Percentiles rank a stretch among this genome's conserved stretches.
Conservation (phyloP, 2,797 vertebrate genomes). For the Macropodus opercularis region DNA sequence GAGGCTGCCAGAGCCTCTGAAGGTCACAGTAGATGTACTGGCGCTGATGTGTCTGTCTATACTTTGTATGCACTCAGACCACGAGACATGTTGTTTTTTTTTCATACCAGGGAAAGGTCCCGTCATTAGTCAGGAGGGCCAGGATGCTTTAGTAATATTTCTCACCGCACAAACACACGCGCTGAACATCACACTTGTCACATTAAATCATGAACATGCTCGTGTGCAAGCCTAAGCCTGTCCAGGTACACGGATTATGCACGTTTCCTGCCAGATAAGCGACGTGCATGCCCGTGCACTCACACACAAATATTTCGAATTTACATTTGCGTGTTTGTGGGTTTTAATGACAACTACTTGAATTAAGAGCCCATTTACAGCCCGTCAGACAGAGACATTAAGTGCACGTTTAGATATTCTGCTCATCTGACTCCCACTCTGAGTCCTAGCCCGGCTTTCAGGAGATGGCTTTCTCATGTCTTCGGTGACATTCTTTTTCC, state of each 20-base stretch:
- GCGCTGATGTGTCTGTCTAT: conserved; percentile 52
- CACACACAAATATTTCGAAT: neutral
- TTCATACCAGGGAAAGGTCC: conserved; percentile 46
- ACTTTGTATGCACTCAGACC: conserved; percentile 29
- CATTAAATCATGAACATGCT: conserved; percentile 58
- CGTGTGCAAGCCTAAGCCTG: conserved; percentile 11
- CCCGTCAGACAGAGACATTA: conserved; percentile 49
- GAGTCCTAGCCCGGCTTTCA: conserved; percentile 54
- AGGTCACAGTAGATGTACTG: conserved; percentile 66
- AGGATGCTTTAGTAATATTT: conserved; percentile 50
- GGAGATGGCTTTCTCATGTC: conserved; percentile 71
- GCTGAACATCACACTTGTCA: conserved; percentile 57
- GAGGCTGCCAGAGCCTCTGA: conserved; percentile 61
- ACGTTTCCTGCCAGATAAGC: conserved; percentile 16
- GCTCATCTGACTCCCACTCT: conserved; percentile 26
- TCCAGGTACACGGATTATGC: conserved; percentile 27
- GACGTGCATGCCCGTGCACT: neutral
- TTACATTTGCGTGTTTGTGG: conserved; percentile 25
- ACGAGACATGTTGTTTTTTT: conserved; percentile 50
- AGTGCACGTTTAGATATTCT: conserved; percentile 54
- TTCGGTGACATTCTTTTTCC: conserved; percentile 52
- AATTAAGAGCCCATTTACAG: conserved; percentile 67
- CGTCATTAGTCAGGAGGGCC: conserved; percentile 61
- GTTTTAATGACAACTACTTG: conserved; percentile 68
- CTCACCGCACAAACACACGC: conserved; percentile 53